Conservation (phyloP, 2,113 vertebrate species). For the Pelodiscus sinensis region DNA sequence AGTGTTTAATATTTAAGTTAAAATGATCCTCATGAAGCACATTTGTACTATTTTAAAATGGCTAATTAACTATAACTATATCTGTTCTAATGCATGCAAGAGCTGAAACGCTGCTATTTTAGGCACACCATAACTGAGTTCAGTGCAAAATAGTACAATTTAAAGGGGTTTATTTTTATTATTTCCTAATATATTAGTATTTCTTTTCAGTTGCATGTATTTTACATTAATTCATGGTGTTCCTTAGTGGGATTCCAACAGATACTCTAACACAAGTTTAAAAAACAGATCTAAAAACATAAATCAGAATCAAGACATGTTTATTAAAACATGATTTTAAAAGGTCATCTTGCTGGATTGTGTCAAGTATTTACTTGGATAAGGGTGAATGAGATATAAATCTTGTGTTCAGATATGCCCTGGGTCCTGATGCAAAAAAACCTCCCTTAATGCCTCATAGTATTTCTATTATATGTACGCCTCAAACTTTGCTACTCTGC, state of each 20-base stretch:
- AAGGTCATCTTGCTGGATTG: not conserved
- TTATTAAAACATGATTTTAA: not conserved
- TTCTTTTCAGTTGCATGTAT: fast-evolving
- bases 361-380: not conserved
- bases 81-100: fast-evolving
- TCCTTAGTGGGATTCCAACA: not conserved
- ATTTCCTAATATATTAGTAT: fast-evolving
- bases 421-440: not conserved
- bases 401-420: fast-evolving
- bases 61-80: fast-evolving
- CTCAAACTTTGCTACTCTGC: not conserved
- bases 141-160: fast-evolving
- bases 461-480: not conserved
- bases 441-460: fast-evolving
- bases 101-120: not conserved
- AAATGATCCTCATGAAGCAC: fast-evolving
- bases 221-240: not conserved
- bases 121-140: fast-evolving
- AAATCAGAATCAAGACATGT: not conserved
- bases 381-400: not conserved
- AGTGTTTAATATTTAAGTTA: not conserved
- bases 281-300: not conserved
- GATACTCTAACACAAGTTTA: not conserved
- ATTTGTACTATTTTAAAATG: fast-evolving
- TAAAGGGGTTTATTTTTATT: not conserved